These are phyloP conservation scores for Enteromius fasciolatus DNA, from an alignment of 2,797 vertebrate genomes.

Conservation along the genomic window DNA sequence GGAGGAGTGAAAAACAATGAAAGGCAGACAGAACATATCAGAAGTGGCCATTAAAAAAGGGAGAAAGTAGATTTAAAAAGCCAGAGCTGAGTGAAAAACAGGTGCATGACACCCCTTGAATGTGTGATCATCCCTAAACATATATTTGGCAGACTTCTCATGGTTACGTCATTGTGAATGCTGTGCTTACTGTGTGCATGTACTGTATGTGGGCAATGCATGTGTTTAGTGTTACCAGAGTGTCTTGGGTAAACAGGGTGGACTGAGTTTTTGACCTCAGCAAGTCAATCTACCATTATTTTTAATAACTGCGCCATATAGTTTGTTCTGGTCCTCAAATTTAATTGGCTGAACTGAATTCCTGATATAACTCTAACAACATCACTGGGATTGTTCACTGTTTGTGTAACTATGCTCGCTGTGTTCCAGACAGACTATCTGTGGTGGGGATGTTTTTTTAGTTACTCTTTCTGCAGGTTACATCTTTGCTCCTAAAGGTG, in stretches of 20 bases:
- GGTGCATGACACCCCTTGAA: background rate
- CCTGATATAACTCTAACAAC: slow-evolving; percentile 13
- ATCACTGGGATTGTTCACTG: background rate
- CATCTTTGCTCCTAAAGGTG: background rate
- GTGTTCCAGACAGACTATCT: background rate
- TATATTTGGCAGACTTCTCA: slow-evolving; percentile 27
- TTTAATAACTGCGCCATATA: background rate
- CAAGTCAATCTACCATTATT: background rate
- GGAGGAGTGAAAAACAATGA: slow-evolving; percentile 24
- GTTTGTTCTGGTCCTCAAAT: background rate
- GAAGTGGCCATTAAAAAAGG: background rate
- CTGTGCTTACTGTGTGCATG: background rate
- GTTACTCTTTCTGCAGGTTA: background rate
- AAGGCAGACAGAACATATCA: background rate
- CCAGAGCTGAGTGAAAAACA: background rate
- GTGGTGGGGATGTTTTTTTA: background rate
- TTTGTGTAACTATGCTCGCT: background rate
- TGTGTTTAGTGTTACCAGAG: slow-evolving; percentile 20
- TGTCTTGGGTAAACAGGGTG: slow-evolving; percentile 6
- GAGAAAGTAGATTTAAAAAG: slow-evolving; percentile 6
- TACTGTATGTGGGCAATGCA: slow-evolving; percentile 39
- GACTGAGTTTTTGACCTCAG: background rate
- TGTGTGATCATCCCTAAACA: slow-evolving; percentile 33
- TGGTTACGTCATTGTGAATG: slow-evolving; percentile 1
- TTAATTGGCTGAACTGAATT: slow-evolving; percentile 2